Percentiles rank a stretch among this genome's conserved stretches.
These are phyloP conservation scores for Morone saxatilis DNA, from an alignment of 2,113 vertebrate genomes.

Conservation along the genomic window DNA sequence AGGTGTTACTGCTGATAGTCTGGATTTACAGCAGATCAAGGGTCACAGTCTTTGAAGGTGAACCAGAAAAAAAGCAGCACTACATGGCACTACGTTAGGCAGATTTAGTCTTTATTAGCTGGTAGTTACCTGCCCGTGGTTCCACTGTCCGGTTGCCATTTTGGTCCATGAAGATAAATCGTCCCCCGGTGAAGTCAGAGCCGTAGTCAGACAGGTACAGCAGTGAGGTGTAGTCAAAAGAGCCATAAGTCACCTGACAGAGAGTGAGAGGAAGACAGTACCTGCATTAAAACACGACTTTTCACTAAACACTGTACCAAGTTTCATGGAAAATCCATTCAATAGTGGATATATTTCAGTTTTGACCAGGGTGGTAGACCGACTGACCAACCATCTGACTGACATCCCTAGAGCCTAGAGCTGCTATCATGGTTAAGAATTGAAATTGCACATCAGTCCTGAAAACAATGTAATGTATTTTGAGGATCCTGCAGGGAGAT, in stretches of 20 bases:
- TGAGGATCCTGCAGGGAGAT: too few relatives aligned
- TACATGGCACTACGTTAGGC: not conserved
- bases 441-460: too few relatives aligned
- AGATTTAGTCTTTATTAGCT: not conserved
- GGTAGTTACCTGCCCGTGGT: slow-evolving; percentile 88
- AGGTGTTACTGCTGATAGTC: not conserved
- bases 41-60: not conserved
- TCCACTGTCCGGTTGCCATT: slow-evolving; percentile 92
- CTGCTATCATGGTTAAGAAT: too few relatives aligned
- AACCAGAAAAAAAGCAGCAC: not conserved
- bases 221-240: slow-evolving; percentile 96
- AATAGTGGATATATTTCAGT: too few relatives aligned
- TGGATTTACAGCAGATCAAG: slow-evolving; percentile 16
- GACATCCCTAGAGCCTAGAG: too few relatives aligned
- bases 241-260: slow-evolving; percentile 93
- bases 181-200: slow-evolving; percentile 91
- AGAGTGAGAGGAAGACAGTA: slow-evolving; percentile 1
- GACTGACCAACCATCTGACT: too few relatives aligned
- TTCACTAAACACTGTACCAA: not conserved
- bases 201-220: slow-evolving; percentile 95
- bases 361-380: too few relatives aligned
- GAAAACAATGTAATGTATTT: too few relatives aligned
- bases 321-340: too few relatives aligned
- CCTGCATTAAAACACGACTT: not conserved
- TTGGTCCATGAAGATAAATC: slow-evolving; percentile 93